Base-by-base conservation (phyloP, 1,140 invertebrate species). In the Caenorhabditis brenneri region DNA sequence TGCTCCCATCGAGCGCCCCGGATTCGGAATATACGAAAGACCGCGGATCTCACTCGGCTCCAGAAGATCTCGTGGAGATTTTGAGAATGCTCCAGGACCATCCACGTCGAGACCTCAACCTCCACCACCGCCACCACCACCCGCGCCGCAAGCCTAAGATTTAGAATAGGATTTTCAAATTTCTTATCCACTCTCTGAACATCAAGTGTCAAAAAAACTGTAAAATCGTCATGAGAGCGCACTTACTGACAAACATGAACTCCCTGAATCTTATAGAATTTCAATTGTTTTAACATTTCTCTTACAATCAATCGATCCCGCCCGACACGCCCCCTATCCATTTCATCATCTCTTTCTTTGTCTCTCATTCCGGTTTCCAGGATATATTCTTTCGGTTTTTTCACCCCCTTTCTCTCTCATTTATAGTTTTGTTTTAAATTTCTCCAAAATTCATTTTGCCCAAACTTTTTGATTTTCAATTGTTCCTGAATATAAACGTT, bases 401-500 rank as follows among this genome's bases (percentile, higher is more conserved):
- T 42, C 39, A 5, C 49, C 49, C 1, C 12, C 36, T 69, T 78
- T 48, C 33, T 36, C 36, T 12, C 42, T 24, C 16, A 19, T 48
- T 78, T 27, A 10, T 19, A 24, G 0, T 48, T 48, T 78, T 36
- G 24, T 16, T 83, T 22, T 46, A 42, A 83, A 4, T 65, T 15
- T 81, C 36, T n/a, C n/a, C n/a, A n/a, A n/a, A n/a, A n/a, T n/a
- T n/a, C n/a, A 83, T 4, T 69, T n/a, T 82, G 29, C 7, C 22
- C 16, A n/a, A 33, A n/a, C n/a, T n/a, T n/a, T n/a, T n/a, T 39
- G 5, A 51, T 24, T 79, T 49, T 48, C 22, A n/a, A 10, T 51
- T 16, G 3, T 31, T 79, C 27, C 74, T 79, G 39, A 51, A 29
- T 79, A 51, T 79, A 79, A 79, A 79, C 74, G 42, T 79, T 48